Conservation (phyloP, 1,140 invertebrate genomes). For the Procambarus clarkii region DNA sequence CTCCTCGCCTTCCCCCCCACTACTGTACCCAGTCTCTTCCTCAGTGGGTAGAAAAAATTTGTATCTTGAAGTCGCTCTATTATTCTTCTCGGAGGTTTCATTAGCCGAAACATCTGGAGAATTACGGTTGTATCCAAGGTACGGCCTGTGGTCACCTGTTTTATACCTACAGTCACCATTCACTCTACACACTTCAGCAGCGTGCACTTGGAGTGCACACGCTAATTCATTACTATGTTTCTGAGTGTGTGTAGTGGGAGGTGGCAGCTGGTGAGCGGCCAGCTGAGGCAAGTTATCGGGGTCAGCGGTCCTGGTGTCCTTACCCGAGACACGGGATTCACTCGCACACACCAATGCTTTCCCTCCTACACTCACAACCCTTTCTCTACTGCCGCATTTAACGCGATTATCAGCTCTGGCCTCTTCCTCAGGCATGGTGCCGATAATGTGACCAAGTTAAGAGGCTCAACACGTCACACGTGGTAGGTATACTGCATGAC, state of each 20-base stretch:
- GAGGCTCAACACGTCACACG: not conserved
- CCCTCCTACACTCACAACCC: not conserved
- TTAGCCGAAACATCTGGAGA: not conserved
- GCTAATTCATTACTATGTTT: not conserved
- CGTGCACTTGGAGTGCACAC: not conserved
- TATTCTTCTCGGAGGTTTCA: not conserved
- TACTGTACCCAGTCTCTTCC: not conserved
- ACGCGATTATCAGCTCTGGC: not conserved
- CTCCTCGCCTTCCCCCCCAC: no score
- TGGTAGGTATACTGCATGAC: not conserved
- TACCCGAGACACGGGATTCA: not conserved
- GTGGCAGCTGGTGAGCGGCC: not conserved
- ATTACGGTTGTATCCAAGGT: not conserved
- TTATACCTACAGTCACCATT: not conserved
- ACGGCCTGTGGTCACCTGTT: not conserved
- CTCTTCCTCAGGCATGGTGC: not conserved
- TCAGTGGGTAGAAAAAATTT: constrained; percentile 20
- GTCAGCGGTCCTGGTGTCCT: not conserved
- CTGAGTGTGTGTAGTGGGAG: not conserved
- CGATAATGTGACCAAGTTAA: not conserved
- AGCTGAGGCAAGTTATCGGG: not conserved
- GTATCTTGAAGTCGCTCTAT: not conserved
- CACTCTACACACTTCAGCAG: not conserved
- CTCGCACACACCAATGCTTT: not conserved
- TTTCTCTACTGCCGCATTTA: not conserved